Conservation (phyloP, 2,113 vertebrate genomes). For the Tetrax tetrax region DNA sequence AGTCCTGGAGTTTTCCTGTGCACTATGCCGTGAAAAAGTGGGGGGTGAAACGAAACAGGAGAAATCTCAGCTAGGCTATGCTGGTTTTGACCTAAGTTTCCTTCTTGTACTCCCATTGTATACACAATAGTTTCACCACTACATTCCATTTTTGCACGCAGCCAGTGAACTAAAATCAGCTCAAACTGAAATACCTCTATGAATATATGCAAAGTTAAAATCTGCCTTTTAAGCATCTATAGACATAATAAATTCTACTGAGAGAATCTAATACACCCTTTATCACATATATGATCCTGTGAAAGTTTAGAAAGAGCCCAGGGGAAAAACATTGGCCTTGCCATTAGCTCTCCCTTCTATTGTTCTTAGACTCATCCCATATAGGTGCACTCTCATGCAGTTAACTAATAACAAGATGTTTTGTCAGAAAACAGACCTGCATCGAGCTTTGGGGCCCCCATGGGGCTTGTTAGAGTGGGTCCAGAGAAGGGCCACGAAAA, state of each 20-base stretch:
- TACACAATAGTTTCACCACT: neutral
- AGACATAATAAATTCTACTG: neutral
- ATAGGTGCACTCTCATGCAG: neutral
- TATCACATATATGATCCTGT: neutral
- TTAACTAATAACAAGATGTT: neutral
- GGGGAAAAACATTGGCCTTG: neutral
- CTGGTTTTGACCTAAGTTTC: neutral
- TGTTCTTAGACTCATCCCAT: neutral
- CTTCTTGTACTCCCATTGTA: neutral
- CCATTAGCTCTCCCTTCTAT: neutral
- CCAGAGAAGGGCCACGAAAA: neutral
- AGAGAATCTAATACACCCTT: neutral
- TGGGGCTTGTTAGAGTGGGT: neutral
- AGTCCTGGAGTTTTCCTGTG: conserved; percentile 10
- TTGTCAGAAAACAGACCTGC: neutral
- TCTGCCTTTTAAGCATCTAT: neutral
- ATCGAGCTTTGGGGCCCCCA: neutral
- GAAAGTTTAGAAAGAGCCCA: neutral
- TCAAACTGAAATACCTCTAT: neutral
- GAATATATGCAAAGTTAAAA: neutral
- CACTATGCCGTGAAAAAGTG: conserved; percentile 4
- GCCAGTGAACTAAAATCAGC: neutral
- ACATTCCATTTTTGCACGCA: neutral
- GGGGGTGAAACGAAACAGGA: conserved; percentile 32
- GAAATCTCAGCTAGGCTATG: neutral